These are phyloP conservation scores for Alviniconcha strummeri DNA, from an alignment of 2,888 invertebrate species.

Conservation along the genomic window DNA sequence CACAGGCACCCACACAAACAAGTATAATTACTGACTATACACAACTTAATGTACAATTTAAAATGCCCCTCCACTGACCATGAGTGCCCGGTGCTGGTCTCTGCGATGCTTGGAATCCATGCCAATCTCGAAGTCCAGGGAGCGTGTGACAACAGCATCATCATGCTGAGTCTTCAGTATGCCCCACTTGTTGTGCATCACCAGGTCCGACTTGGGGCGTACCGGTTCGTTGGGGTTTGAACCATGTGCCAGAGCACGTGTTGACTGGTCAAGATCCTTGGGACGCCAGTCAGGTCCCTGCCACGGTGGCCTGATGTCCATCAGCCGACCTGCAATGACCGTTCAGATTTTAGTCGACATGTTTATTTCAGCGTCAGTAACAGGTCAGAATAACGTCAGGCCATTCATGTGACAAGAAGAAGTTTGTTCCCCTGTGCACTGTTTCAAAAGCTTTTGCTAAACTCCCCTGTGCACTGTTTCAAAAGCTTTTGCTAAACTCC, in stretches of 20 bases:
- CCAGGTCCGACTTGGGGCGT: constrained; percentile 50
- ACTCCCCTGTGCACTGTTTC: too few species aligned
- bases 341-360: too few species aligned
- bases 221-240: constrained; percentile 68
- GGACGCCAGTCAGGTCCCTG: constrained; percentile 64
- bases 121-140: constrained; percentile 59
- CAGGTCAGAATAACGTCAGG: too few species aligned
- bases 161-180: constrained; percentile 50
- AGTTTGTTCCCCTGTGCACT: too few species aligned
- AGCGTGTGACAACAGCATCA: constrained; percentile 45
- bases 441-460: too few species aligned
- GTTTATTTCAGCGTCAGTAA: too few species aligned
- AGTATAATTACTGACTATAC: too few species aligned
- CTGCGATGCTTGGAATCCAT: constrained; percentile 51
- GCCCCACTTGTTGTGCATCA: constrained; percentile 68
- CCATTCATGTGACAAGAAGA: too few species aligned
- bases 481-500: too few species aligned
- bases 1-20: neutral
- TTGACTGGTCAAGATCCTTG: constrained; percentile 63
- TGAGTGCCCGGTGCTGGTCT: constrained; percentile 56
- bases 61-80: constrained; percentile 44
- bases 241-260: constrained; percentile 61
- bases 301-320: constrained; percentile 65
- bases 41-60: too few species aligned
- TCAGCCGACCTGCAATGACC: constrained; percentile 31